Conservation (phyloP, 2,888 invertebrate genomes). For the Drosophila fulvimacula region DNA sequence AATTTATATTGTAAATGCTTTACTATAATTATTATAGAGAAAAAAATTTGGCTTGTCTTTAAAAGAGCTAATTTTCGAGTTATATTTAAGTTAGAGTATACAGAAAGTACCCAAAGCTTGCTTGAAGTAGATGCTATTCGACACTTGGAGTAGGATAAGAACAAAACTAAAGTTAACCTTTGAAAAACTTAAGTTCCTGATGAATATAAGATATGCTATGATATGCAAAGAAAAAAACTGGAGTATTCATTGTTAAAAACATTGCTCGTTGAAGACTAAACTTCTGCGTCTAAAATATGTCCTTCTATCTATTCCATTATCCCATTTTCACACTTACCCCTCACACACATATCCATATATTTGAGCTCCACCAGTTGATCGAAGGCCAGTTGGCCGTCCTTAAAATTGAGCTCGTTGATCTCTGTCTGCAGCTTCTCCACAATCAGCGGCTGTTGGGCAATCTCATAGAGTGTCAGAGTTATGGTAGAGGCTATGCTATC, state of each 20-base stretch:
- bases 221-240: not conserved
- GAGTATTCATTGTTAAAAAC: not conserved
- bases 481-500: constrained; percentile 84
- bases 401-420: constrained; percentile 60
- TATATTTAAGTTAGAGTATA: no score
- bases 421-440: constrained; percentile 83
- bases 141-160: no score
- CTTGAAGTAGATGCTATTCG: no score
- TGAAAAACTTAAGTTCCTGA: not conserved
- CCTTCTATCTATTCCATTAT: not conserved
- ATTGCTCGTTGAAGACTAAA: not conserved
- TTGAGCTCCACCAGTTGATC: constrained; percentile 84
- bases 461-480: constrained; percentile 83
- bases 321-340: constrained; percentile 72
- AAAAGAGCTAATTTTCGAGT: not conserved
- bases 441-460: constrained; percentile 84
- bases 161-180: not conserved
- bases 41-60: not conserved
- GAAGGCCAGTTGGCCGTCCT: constrained; percentile 74
- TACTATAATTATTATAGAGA: not conserved
- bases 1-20: not conserved
- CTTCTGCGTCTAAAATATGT: not conserved
- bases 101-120: no score
- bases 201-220: not conserved
- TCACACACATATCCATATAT: constrained; percentile 85